Evolutionary conservation across 2,888 invertebrate genomes (phyloP), one percentile per base, ranked within the genome.

Genomic region (Fragum whitleyi): DNA sequence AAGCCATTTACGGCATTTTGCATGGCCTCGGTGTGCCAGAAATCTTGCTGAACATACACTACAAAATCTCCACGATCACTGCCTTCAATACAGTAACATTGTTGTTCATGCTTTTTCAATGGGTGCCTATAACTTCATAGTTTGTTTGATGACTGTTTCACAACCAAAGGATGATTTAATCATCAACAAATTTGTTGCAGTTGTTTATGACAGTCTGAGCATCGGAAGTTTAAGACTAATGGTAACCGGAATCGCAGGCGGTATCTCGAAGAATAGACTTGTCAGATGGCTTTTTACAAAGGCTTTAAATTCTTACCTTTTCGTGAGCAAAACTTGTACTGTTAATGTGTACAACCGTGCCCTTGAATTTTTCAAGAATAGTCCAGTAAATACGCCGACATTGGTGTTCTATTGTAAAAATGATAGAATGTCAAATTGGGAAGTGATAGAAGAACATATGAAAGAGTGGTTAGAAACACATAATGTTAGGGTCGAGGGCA

Each of bases 161-260:
- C n/a, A 85, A 14, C 39, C 79, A 32, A 55, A 72, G 23, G 79
- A 84, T 28, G 53, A 47, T 16, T 28, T 69, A n/a, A 80, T 89
- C 26, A 59, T 65, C 26, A 32, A 53, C 19, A 86, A 83, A 28
- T 68, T 90, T 32, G 39, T 79, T 7, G 90, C 86, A 0, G 79
- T 88, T 7, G 79, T 92, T 0, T 90, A 88, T 74, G 92, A 92
- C 79, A 92, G 92, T 70, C 76, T 91, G 19, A 87, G 89, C 1
- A 76, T 88, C 19, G 92, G 92, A 0, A 83, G 87, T 0, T 65
- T 88, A 39, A 81, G 89, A 47, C 80, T 81, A 51, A 91, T 92
- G 90, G 77, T 81, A 16, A 68, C 59, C 2, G 91, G 90, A 0
- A 81, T 91, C 9, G 88, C 88, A 0, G 47, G 29, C 7, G 87